A percentile compares a stretch with the other conserved stretches of the same genome.
Evolutionary conservation across 2,888 invertebrate genomes (phyloP).

Genomic region (Archips xylosteana): DNA sequence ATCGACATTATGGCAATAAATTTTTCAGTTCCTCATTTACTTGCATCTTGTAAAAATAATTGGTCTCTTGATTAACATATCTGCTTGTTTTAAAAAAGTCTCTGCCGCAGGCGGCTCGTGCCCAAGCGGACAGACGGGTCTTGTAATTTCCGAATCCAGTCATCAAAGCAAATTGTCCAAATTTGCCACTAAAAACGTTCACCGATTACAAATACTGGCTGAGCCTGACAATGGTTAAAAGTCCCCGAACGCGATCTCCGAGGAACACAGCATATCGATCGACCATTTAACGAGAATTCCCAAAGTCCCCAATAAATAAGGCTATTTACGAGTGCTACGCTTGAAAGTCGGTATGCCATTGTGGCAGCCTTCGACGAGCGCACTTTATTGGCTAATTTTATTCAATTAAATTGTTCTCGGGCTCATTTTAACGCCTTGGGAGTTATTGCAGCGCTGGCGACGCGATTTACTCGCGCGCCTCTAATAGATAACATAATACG

Average conservation of each 20-base stretch:
- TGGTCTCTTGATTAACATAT: slow-evolving; percentile 62
- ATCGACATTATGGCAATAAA: neutral
- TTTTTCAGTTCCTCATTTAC: neutral
- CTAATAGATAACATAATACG: slow-evolving; percentile 71
- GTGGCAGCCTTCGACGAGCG: slow-evolving; percentile 72
- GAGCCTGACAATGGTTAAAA: slow-evolving; percentile 13
- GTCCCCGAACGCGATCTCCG: slow-evolving; percentile 4
- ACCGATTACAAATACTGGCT: slow-evolving; percentile 4
- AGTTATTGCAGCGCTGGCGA: slow-evolving; percentile 63
- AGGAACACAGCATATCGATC: slow-evolving; percentile 60
- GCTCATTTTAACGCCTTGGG: slow-evolving; percentile 74
- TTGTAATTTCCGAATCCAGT: slow-evolving; percentile 19
- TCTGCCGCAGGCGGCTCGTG: slow-evolving; percentile 58
- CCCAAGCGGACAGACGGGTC: slow-evolving; percentile 37
- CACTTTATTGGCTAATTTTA: slow-evolving; percentile 85
- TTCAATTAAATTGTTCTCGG: slow-evolving; percentile 82
- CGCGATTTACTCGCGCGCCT: slow-evolving; percentile 43
- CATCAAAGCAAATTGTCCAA: slow-evolving; percentile 33
- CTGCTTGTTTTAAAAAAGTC: slow-evolving; percentile 50
- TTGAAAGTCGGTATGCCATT: slow-evolving; percentile 79
- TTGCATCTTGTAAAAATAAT: slow-evolving; percentile 49
- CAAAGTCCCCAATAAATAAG: slow-evolving; percentile 74
- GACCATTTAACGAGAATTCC: slow-evolving; percentile 77
- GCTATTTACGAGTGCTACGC: slow-evolving; percentile 69
- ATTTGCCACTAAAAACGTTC: slow-evolving; percentile 33